Evolutionary conservation across 92 coral and sea anemone species (phyloP).

Genomic region (Actinostola sp.): DNA sequence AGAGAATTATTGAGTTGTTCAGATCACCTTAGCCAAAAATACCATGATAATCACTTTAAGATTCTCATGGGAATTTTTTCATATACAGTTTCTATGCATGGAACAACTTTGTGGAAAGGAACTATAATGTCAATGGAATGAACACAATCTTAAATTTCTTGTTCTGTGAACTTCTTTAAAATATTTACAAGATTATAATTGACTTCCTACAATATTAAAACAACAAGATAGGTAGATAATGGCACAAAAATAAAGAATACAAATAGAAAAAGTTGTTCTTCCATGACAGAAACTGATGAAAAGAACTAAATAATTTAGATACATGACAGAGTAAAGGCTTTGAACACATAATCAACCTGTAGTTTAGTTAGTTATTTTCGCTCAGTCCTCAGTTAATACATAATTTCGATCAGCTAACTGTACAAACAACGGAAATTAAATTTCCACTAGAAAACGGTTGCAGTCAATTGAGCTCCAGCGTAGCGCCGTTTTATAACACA

Average conservation of each 20-base stretch:
- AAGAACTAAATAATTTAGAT: background rate
- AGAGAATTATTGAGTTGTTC: background rate
- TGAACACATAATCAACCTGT: background rate
- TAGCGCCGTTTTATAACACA: slow-evolving; percentile 17
- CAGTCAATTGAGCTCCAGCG: background rate
- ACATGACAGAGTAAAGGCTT: background rate
- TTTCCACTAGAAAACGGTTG: slow-evolving; percentile 16
- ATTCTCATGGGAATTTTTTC: too few relatives aligned
- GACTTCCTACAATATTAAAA: background rate
- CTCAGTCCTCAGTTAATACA: background rate
- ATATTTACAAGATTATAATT: background rate
- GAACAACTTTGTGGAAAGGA: too few relatives aligned
- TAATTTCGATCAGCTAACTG: slow-evolving; percentile 10
- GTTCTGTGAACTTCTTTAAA: too few relatives aligned
- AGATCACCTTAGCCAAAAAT: background rate
- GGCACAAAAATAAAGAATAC: background rate
- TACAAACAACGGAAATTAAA: slow-evolving; percentile 18
- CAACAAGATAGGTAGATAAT: background rate
- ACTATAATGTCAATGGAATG: too few relatives aligned
- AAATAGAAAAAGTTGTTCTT: background rate
- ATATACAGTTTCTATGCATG: too few relatives aligned
- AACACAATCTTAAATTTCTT: too few relatives aligned
- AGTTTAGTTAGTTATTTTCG: background rate
- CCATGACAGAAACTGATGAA: background rate
- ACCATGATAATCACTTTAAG: too few relatives aligned